These are phyloP conservation scores for Hystrix brachyura DNA, from an alignment of 2,113 vertebrate genomes.

Conservation along the genomic window DNA sequence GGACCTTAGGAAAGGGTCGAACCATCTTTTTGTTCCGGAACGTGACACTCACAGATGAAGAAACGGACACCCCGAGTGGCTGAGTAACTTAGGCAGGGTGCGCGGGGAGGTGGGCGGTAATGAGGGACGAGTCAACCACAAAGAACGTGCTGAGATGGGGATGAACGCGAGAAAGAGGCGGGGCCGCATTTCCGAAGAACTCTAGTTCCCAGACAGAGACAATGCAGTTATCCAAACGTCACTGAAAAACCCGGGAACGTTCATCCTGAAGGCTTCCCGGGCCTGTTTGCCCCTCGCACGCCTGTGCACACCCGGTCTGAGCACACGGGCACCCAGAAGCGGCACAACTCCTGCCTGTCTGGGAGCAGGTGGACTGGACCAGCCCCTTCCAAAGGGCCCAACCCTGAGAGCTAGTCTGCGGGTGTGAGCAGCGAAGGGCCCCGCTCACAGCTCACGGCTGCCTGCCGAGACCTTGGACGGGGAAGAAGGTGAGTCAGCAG, in stretches of 20 bases:
- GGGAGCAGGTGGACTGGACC: no score
- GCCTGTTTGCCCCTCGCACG: no score
- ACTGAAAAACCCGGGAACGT: accelerated
- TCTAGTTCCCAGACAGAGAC: background rate
- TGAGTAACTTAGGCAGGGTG: background rate
- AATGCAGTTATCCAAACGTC: background rate
- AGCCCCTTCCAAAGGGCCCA: background rate
- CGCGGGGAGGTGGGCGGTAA: background rate
- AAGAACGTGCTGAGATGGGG: background rate
- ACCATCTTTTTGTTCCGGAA: background rate
- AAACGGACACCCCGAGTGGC: background rate
- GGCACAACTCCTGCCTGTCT: background rate
- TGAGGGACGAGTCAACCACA: background rate
- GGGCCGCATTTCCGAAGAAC: background rate
- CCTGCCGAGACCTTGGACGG: background rate
- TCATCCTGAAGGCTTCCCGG: background rate
- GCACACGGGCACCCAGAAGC: background rate
- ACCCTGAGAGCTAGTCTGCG: background rate
- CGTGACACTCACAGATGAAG: background rate
- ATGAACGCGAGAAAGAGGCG: background rate
- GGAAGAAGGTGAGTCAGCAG: background rate
- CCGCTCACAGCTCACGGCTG: accelerated
- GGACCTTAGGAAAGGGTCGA: background rate
- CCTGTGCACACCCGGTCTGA: background rate
- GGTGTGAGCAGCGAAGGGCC: no score